These are phyloP conservation scores for Erinaceus europaeus DNA, from an alignment of 2,113 vertebrate species.

Conservation along the genomic window DNA sequence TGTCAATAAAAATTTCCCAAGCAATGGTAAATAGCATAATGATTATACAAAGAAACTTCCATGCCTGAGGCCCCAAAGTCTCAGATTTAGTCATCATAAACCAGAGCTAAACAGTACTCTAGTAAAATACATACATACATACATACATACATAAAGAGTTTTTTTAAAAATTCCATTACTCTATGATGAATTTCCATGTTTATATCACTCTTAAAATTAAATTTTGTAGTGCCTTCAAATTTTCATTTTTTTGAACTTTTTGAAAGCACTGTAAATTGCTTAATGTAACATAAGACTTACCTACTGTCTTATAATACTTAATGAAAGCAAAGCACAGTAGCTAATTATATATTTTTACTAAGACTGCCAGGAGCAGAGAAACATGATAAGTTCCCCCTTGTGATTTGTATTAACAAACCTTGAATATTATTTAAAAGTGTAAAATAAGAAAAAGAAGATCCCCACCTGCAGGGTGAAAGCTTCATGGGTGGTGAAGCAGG, in stretches of 20 bases:
- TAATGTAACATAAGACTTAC: not conserved
- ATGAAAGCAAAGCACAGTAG: not conserved
- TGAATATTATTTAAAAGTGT: not conserved
- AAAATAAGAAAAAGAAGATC: not conserved
- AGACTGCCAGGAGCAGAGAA: not conserved
- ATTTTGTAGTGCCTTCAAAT: not conserved
- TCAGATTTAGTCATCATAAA: too few species aligned
- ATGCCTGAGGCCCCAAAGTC: too few species aligned
- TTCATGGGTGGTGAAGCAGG: too few species aligned
- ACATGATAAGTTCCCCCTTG: not conserved
- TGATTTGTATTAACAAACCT: not conserved
- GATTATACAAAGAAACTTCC: too few species aligned
- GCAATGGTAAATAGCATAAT: too few species aligned
- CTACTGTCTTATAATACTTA: not conserved
- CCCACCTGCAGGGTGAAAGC: too few species aligned
- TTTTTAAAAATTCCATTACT: not conserved
- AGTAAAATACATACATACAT: too few species aligned
- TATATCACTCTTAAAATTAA: not conserved
- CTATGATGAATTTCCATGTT: not conserved
- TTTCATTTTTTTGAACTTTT: not conserved
- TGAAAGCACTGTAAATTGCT: not conserved
- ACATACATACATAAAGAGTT: too few species aligned
- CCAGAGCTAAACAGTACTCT: too few species aligned
- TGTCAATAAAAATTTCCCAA: conserved; percentile 29
- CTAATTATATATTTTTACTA: not conserved